Percentiles rank a stretch among this genome's conserved stretches.
Conservation (phyloP, 2,797 vertebrate species). For the Coracias cyanogaster region DNA sequence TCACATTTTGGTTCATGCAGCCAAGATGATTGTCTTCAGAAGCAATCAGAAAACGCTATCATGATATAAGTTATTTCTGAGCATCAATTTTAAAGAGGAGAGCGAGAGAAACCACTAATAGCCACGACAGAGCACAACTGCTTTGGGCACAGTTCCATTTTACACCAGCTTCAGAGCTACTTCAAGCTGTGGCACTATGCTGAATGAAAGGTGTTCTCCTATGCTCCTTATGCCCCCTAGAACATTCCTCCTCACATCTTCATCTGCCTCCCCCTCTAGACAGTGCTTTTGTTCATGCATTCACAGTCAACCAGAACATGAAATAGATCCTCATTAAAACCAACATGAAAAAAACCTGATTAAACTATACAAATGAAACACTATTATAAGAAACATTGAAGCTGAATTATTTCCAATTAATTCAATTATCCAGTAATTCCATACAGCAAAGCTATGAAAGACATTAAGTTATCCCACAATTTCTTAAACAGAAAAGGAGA, state of each 20-base stretch:
- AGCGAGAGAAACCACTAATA: background rate
- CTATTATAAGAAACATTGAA: background rate
- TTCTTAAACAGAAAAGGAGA: background rate
- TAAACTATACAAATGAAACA: background rate
- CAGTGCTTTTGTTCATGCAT: background rate
- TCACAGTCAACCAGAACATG: background rate
- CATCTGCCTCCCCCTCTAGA: background rate
- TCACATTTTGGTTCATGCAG: background rate
- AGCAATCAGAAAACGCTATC: background rate
- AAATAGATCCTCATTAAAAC: background rate
- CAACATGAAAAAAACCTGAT: background rate
- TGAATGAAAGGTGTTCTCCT: background rate
- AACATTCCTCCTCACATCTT: background rate
- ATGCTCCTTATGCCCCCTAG: background rate
- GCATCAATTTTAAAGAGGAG: background rate
- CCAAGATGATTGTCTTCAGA: background rate
- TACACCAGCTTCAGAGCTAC: background rate
- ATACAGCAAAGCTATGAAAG: background rate
- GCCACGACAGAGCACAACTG: background rate
- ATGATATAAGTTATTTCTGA: background rate
- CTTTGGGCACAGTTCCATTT: background rate
- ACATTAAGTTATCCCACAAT: background rate
- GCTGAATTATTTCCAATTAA: background rate
- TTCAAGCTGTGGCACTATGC: background rate
- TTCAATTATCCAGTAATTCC: background rate